Percentiles rank a stretch among this genome's conserved stretches.
Conservation (phyloP, 2,797 vertebrate genomes). For the Lagodon rhomboides region DNA sequence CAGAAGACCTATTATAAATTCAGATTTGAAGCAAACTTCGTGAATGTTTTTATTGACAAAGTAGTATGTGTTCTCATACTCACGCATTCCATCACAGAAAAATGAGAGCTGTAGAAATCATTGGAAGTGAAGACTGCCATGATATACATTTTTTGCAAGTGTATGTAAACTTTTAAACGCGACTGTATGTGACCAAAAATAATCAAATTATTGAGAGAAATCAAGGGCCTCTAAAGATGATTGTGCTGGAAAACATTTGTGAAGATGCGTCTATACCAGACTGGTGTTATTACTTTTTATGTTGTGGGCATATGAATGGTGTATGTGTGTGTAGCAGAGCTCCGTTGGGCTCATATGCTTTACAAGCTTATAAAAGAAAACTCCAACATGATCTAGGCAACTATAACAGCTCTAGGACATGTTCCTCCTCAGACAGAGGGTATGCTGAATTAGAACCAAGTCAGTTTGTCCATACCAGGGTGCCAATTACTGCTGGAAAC, state of each 20-base stretch:
- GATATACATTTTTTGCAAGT: too few relatives aligned
- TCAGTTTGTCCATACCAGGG: neutral
- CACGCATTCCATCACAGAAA: too few relatives aligned
- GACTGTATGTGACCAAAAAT: too few relatives aligned
- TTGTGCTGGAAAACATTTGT: neutral
- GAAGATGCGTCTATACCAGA: neutral
- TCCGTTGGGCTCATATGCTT: constrained; percentile 3
- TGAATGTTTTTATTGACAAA: too few relatives aligned
- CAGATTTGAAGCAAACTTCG: too few relatives aligned
- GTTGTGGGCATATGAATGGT: neutral
- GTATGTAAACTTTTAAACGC: too few relatives aligned
- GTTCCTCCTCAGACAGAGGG: neutral
- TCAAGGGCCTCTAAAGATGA: neutral
- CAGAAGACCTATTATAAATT: too few relatives aligned
- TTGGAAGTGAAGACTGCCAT: too few relatives aligned
- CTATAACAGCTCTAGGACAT: neutral
- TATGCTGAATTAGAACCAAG: neutral
- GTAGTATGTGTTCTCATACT: too few relatives aligned
- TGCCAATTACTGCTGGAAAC: neutral
- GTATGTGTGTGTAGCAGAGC: constrained; percentile 6
- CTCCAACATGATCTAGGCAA: neutral
- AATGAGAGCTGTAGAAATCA: too few relatives aligned
- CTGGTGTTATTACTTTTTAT: neutral
- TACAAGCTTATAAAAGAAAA: constrained; percentile 17
- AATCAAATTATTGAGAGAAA: neutral